A percentile compares a stretch with the other conserved stretches of the same genome.
phyloP scores from a whole-genome alignment of 2,797 vertebrate genomes.

The Morelia viridis region DNA sequence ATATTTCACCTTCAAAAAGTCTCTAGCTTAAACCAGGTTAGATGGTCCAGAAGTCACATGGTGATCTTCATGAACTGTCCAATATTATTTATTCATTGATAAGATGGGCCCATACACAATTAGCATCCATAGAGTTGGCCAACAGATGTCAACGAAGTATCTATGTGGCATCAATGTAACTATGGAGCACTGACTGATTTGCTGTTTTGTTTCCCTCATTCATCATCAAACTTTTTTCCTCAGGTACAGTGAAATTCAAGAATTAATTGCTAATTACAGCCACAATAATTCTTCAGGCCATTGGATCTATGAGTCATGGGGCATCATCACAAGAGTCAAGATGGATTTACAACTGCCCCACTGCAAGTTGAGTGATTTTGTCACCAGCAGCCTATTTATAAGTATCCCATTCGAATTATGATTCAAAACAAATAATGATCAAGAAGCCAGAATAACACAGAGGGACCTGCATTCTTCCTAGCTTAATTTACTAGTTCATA shows the following conservation, averaged over 20 bases:
- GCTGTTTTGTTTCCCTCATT: too few relatives aligned
- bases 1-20: not conserved
- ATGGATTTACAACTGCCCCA: not conserved
- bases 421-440: slow-evolving; percentile 48
- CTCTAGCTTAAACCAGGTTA: not conserved
- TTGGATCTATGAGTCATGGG: not conserved
- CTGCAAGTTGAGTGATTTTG: slow-evolving; percentile 5
- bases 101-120: not conserved
- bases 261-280: not conserved
- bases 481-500: slow-evolving; percentile 47
- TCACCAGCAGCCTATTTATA: slow-evolving; percentile 31
- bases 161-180: not conserved
- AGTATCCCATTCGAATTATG: slow-evolving; percentile 50
- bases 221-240: not conserved
- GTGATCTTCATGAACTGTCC: not conserved
- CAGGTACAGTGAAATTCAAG: not conserved
- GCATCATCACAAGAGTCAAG: not conserved
- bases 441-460: slow-evolving; percentile 24
- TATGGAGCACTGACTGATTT: too few relatives aligned
- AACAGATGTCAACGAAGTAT: not conserved
- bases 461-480: slow-evolving; percentile 16
- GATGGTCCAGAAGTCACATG: too few relatives aligned
- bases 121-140: not conserved
- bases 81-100: not conserved
- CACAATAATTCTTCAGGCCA: not conserved